Evolutionary conservation across 2,888 invertebrate species (phyloP), one percentile per base, ranked within the genome.

Genomic region (Chydorus sphaericus): DNA sequence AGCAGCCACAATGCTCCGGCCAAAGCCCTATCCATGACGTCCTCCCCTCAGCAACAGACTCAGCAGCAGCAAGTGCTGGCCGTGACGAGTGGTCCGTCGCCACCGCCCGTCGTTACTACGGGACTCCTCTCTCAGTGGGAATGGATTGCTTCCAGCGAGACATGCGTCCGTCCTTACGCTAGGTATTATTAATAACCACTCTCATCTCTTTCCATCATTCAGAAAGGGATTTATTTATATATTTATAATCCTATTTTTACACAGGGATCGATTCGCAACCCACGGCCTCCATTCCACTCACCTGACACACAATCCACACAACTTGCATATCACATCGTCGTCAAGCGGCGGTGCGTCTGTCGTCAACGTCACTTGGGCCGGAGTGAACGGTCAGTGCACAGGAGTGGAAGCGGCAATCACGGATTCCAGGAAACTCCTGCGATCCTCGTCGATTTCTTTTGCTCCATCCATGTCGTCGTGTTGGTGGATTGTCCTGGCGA

Each of bases 341-440:
- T 29, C 10, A n/a, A 29, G 29, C 4, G 50, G 14, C 30, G 31
- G 33, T 20, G 36, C 33, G 20, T 33, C 52, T 14, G 20, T 52
- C 33, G 31, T 52, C 23, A 52, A 52, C 52, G 52, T 52, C 14
- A 48, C 49, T 18, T 36, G 33, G n/a, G 31, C 39, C 10, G 55
- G 55, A 8, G n/a, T n/a, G n/a, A n/a, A n/a, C n/a, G n/a, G n/a
- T n/a, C 55, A 48, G 28, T 55, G 55, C 26, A 55, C 55, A n/a
- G 55, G 55, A n/a, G 33, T 55, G 33, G 55, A 55, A 37, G 55
- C 55, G 16, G 48, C 55, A 11, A 49, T 55, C 14, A n/a, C 31
- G 20, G 55, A 55, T 33, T 48, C 48, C 23, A 18, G 55, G 16
- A 39, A 31, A 11, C 38, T 48, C 7, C 31, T 33, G 26, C 39